These are phyloP conservation scores for Scophthalmus maximus DNA, from an alignment of 2,113 vertebrate species.

Conservation along the genomic window DNA sequence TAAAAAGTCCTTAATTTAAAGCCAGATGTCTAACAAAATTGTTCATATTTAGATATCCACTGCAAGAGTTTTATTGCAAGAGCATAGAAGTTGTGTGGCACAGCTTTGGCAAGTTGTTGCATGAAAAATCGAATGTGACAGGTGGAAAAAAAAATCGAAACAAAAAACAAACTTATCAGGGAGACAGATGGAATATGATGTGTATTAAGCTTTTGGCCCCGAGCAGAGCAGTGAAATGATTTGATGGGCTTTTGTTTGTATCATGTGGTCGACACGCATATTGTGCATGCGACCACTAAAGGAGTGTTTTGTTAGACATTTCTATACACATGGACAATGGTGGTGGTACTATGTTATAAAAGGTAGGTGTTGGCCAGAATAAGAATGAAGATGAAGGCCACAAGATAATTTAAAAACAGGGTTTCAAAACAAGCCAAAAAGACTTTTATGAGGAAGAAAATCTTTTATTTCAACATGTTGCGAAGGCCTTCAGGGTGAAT, in stretches of 20 bases:
- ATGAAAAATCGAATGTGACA: background rate
- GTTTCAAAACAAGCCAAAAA: background rate
- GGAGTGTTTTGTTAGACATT: background rate
- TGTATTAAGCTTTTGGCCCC: background rate
- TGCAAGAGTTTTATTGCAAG: too few relatives aligned
- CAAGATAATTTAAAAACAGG: background rate
- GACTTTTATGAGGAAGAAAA: too few relatives aligned
- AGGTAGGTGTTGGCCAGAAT: too few relatives aligned
- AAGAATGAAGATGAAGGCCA: too few relatives aligned
- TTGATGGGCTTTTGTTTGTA: background rate
- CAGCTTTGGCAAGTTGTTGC: background rate
- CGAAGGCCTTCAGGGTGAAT: too few relatives aligned
- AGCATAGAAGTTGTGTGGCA: background rate
- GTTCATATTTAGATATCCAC: background rate
- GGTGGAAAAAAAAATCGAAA: background rate
- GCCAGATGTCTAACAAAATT: background rate
- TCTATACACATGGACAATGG: background rate
- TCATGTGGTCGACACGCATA: background rate
- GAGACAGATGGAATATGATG: background rate
- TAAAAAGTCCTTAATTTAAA: too few relatives aligned
- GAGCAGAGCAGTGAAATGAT: background rate
- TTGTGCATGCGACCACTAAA: background rate
- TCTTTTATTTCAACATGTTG: too few relatives aligned
- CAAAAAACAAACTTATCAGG: background rate
- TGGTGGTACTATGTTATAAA: background rate